These are phyloP conservation scores for Megaceryle maxima DNA, from an alignment of 2,113 vertebrate species.

Conservation along the genomic window DNA sequence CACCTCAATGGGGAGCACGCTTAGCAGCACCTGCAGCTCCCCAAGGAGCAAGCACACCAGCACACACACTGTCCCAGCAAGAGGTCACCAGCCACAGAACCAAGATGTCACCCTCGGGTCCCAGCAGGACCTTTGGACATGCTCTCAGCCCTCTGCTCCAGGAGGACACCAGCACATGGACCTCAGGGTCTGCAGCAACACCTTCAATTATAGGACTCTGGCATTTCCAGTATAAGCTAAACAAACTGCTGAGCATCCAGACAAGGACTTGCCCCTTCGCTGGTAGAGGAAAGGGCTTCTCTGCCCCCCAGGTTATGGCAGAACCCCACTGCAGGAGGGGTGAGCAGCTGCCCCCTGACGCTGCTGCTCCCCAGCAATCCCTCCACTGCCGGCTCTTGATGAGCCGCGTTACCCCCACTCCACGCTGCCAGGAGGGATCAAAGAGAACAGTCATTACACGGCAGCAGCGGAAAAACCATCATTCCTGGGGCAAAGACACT, in stretches of 20 bases:
- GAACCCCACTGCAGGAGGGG: not conserved
- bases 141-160: not conserved
- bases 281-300: not conserved
- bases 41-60: not conserved
- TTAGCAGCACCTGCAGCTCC: not conserved
- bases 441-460: not conserved
- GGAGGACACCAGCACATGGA: not conserved
- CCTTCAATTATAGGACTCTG: too few relatives aligned
- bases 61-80: not conserved
- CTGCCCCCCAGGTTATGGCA: not conserved
- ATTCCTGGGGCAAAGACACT: not conserved
- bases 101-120: not conserved
- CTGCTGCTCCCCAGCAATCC: not conserved
- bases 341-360: fast-evolving
- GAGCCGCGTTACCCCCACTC: not conserved
- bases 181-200: not conserved
- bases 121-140: not conserved
- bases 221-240: fast-evolving
- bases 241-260: not conserved
- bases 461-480: constrained; percentile 8
- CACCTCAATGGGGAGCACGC: not conserved
- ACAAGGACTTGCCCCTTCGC: fast-evolving
- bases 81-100: not conserved
- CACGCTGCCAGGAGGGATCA: not conserved
- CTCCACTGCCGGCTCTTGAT: not conserved